These are phyloP conservation scores for Lypha dubia DNA, from an alignment of 2,888 invertebrate species.

Conservation along the genomic window DNA sequence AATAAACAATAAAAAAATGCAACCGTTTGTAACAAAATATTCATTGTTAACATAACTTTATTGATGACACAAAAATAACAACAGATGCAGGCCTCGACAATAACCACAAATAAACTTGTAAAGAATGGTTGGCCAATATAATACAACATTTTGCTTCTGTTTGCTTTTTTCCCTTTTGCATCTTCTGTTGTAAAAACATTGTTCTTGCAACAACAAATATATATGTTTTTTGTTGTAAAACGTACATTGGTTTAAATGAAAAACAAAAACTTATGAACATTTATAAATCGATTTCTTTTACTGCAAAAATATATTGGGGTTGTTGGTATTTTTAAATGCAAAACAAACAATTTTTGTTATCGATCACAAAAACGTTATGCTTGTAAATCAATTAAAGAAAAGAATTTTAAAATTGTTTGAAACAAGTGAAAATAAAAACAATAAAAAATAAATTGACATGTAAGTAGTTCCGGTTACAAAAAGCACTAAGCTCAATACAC, in stretches of 20 bases:
- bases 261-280: slow-evolving; percentile 10
- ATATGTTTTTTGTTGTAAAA: too few species aligned
- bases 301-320: slow-evolving; percentile 1
- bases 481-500: too few species aligned
- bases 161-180: neutral
- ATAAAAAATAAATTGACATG: too few species aligned
- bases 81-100: slow-evolving; percentile 71
- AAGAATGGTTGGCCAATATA: slow-evolving; percentile 67
- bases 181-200: slow-evolving; percentile 10
- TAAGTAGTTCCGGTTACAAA: too few species aligned
- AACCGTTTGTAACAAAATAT: slow-evolving; percentile 58
- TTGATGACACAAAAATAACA: slow-evolving; percentile 72
- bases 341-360: slow-evolving; percentile 32
- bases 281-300: slow-evolving; percentile 41
- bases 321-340: slow-evolving; percentile 7
- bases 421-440: neutral
- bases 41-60: slow-evolving; percentile 72
- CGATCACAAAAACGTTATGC: slow-evolving; percentile 23
- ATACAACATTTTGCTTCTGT: slow-evolving; percentile 46
- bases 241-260: neutral
- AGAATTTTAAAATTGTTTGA: neutral
- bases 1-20: neutral
- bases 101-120: slow-evolving; percentile 72
- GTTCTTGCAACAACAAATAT: slow-evolving; percentile 47
- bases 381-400: slow-evolving; percentile 29